Evolutionary conservation across 2,888 invertebrate species (phyloP), one percentile per base, ranked within the genome.

Genomic region (Luperina testacea): DNA sequence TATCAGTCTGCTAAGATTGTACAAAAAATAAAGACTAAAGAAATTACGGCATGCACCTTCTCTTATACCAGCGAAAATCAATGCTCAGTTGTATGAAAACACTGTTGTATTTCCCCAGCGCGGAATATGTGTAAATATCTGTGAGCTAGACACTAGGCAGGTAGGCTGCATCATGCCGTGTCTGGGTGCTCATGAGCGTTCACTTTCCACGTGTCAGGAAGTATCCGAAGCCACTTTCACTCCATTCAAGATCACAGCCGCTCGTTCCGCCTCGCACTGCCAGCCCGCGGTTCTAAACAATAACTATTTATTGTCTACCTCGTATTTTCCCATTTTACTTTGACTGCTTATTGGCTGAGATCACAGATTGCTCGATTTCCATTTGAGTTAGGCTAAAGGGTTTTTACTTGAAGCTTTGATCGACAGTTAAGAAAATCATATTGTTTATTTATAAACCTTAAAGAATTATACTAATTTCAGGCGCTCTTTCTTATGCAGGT

Each of bases 161-260:
- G 83, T 89, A 88, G 87, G 86, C 87, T 85, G 82, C 71, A 78
- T 81, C 71, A 73, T 88, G 91, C 86, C 89, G 89, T 88, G 89
- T 88, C 90, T 91, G 87, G 88, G 87, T 90, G 90, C 90, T 92
- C 91, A 90, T 91, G 91, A 91, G 92, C 94, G 92, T 92, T 95
- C 95, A 95, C 96, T 96, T 96, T 96, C 96, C 94, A 91, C 92
- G 93, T 91, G 93, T 90, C 94, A 96, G 96, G 96, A 96, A 96
- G 95, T 95, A 92, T 92, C 91, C 89, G 89, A 90, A 91, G 92
- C 91, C 93, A 96, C 96, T 97, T 97, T 96, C 96, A 95, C 96
- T 96, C 94, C 94, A 96, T 96, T 95, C 96, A 96, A 96, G 95
- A 96, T 95, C 95, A 92, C 83, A 87, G 82, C 88, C 88, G 90